A percentile compares a stretch with the other conserved stretches of the same genome.
Conservation (phyloP, 2,888 invertebrate species). For the Drosophila prostipennis region DNA sequence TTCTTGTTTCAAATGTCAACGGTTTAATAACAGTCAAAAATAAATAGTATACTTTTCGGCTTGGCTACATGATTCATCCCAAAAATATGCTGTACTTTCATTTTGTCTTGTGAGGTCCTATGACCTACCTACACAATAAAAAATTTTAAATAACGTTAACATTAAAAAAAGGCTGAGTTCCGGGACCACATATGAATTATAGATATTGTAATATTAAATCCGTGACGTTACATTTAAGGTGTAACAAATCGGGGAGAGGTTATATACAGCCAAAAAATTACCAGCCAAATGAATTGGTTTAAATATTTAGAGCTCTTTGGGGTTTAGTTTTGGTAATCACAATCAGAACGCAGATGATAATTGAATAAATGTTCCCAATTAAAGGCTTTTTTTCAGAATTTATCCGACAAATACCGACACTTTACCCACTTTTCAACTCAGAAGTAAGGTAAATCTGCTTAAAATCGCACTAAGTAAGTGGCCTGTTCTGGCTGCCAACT, state of each 20-base stretch:
- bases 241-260: no score
- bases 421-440: slow-evolving; percentile 16
- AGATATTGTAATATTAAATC: no score
- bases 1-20: no score
- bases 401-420: not conserved
- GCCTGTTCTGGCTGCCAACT: slow-evolving; percentile 37
- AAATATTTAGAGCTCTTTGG: not conserved
- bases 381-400: not conserved
- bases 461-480: slow-evolving; percentile 37
- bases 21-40: not conserved
- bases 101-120: not conserved
- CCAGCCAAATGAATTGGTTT: not conserved
- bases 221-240: no score
- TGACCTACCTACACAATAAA: no score
- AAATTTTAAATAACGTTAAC: no score
- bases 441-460: slow-evolving; percentile 15
- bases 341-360: no score
- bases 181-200: no score
- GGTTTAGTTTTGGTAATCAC: no score
- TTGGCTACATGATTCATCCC: not conserved
- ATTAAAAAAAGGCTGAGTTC: no score
- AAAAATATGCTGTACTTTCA: not conserved
- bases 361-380: not conserved
- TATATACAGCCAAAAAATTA: not conserved
- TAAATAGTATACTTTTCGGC: not conserved